Evolutionary conservation across 2,888 invertebrate genomes (phyloP).

Genomic region (Scotopteryx bipunctaria): DNA sequence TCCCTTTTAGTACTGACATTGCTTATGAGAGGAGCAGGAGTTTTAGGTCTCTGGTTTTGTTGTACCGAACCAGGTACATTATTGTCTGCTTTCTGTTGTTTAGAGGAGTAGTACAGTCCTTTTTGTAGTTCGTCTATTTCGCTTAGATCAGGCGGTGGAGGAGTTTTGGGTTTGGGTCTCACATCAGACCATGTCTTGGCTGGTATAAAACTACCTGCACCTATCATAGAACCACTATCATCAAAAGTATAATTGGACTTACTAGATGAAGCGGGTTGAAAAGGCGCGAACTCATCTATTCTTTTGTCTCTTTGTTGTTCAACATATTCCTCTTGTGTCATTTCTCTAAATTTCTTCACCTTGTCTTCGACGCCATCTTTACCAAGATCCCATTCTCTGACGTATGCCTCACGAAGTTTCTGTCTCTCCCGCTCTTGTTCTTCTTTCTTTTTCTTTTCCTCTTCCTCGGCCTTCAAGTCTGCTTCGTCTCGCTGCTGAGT

Average conservation of each 20-base stretch:
- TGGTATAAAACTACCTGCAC: constrained; percentile 27
- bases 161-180: constrained; percentile 53
- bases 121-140: constrained; percentile 48
- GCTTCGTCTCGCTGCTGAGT: constrained; percentile 76
- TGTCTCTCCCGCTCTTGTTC: constrained; percentile 76
- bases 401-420: constrained; percentile 77
- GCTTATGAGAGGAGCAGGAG: constrained; percentile 36
- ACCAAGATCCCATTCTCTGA: constrained; percentile 89
- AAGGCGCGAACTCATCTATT: constrained; percentile 91
- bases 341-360: constrained; percentile 76
- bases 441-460: constrained; percentile 65
- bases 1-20: constrained; percentile 42
- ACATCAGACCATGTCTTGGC: constrained; percentile 69
- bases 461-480: constrained; percentile 71
- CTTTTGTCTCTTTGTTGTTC: constrained; percentile 89
- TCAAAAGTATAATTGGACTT: constrained; percentile 58
- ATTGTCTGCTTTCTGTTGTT: constrained; percentile 28
- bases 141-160: constrained; percentile 55
- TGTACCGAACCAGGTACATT: constrained; percentile 1
- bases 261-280: constrained; percentile 50
- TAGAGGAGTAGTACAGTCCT: constrained; percentile 65
- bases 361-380: constrained; percentile 84
- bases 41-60: constrained; percentile 1
- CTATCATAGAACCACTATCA: constrained; percentile 54
- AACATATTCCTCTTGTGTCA: constrained; percentile 91